Base-by-base conservation (phyloP, 1,140 invertebrate species). In the Lucilia sericata region DNA sequence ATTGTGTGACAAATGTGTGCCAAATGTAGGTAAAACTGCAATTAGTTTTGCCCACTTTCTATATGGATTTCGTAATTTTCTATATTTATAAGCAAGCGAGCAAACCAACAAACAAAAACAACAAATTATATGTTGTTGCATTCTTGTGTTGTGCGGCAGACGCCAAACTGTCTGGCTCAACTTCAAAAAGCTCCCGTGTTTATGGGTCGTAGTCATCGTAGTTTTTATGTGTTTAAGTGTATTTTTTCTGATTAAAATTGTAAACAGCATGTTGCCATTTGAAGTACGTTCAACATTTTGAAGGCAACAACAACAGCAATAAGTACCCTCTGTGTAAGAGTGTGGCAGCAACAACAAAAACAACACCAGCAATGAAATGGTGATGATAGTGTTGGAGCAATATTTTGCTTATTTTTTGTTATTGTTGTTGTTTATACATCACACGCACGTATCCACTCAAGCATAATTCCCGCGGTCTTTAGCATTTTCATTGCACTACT, bases 141-240 rank as follows among this genome's bases (percentile, higher is more conserved):
- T 70, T 70, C 21, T 70, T 21, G 21, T 70, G 76, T 80, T 19
- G 76, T 80, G 76, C 42, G 42, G 76, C 21, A 70, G 76, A 51
- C 76, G 76, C 76, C 76, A 80, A 80, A 80, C 76, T 80, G 76
- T 80, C 76, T 80, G 76, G 76, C 76, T 42, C 76, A 80, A 80
- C 76, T 80, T 80, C 42, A 49, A 80, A 80, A 80, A 80, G 76
- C 76, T 80, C n/a, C 76, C 42, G 47, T 80, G 76, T 80, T 80
- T 80, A 80, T 80, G 42, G 76, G 36, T 80, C 42, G 36, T 70
- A 55, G 42, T 42, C 42, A 42, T 42, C 42, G 42, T 42, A 7
- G 55, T 70, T 70, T 70, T 70, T 19, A 70, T 70, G 65, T 49
- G n/a, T 80, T 49, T 80, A 10, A 49, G 76, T 80, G 47, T 80